These are phyloP conservation scores for Centruroides vittatus DNA, from an alignment of 1,140 invertebrate genomes.

Conservation along the genomic window DNA sequence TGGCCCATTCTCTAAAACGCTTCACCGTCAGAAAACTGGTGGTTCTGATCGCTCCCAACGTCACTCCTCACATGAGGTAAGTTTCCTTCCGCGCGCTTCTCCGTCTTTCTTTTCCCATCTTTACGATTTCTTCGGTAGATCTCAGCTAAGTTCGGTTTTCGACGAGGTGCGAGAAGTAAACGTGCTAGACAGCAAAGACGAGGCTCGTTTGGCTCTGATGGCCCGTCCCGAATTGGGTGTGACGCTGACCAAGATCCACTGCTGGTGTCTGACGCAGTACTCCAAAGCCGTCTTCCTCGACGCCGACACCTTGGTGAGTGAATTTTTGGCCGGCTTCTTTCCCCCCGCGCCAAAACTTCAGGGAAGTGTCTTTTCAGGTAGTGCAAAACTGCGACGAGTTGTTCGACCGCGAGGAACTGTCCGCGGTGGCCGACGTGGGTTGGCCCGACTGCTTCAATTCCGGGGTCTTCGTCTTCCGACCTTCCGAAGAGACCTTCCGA, in stretches of 20 bases:
- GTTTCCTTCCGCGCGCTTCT: neutral
- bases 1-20: slow-evolving; percentile 68
- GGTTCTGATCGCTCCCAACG: slow-evolving; percentile 70
- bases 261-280: slow-evolving; percentile 79
- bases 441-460: slow-evolving; percentile 92
- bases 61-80: slow-evolving; percentile 71
- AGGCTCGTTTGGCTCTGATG: slow-evolving; percentile 71
- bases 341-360: too few relatives aligned
- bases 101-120: too few relatives aligned
- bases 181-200: slow-evolving; percentile 77
- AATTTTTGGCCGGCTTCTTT: neutral
- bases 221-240: slow-evolving; percentile 82
- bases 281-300: slow-evolving; percentile 91
- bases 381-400: slow-evolving; percentile 84
- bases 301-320: slow-evolving; percentile 64
- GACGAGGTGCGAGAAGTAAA: slow-evolving; percentile 70
- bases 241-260: slow-evolving; percentile 90
- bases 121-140: slow-evolving; percentile 30
- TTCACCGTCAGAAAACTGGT: slow-evolving; percentile 62
- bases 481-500: slow-evolving; percentile 65
- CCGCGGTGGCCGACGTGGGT: slow-evolving; percentile 85
- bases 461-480: slow-evolving; percentile 83
- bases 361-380: slow-evolving; percentile 25
- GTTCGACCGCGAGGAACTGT: slow-evolving; percentile 86
- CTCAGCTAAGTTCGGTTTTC: slow-evolving; percentile 54